Conservation (phyloP, 2,797 vertebrate genomes). For the Sitta carolinensis region DNA sequence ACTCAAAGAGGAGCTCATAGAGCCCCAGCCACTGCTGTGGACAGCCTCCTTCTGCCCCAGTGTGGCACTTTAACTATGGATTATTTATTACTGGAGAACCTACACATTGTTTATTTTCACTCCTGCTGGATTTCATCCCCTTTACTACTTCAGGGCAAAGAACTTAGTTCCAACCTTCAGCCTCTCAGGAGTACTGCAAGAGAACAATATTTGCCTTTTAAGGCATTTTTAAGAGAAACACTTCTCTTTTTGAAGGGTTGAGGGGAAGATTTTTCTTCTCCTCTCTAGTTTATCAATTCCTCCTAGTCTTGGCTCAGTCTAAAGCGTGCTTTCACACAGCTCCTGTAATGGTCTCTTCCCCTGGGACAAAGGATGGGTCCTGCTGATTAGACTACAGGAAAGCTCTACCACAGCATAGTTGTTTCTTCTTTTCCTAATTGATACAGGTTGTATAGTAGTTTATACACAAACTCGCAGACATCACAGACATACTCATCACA, state of each 20-base stretch:
- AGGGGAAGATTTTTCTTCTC: neutral
- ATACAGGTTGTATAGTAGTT: neutral
- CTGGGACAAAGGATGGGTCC: neutral
- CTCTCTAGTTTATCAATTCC: neutral
- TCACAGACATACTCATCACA: neutral
- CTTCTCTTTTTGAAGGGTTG: accelerated
- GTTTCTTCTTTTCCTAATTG: neutral
- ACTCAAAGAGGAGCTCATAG: accelerated
- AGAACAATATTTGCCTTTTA: neutral
- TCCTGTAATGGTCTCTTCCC: neutral
- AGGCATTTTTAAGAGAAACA: neutral
- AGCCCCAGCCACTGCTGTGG: neutral
- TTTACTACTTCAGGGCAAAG: neutral
- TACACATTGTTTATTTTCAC: neutral
- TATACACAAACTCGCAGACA: neutral
- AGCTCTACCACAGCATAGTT: neutral
- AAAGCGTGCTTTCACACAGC: neutral
- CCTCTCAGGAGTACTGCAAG: neutral
- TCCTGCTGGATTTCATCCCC: neutral
- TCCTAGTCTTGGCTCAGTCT: neutral
- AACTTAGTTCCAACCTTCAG: neutral
- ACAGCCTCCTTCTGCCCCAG: neutral
- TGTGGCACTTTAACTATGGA: neutral
- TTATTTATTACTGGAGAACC: neutral
- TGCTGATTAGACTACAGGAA: neutral